These are phyloP conservation scores for Pasiphila rectangulata DNA, from an alignment of 2,888 invertebrate genomes.

Conservation along the genomic window DNA sequence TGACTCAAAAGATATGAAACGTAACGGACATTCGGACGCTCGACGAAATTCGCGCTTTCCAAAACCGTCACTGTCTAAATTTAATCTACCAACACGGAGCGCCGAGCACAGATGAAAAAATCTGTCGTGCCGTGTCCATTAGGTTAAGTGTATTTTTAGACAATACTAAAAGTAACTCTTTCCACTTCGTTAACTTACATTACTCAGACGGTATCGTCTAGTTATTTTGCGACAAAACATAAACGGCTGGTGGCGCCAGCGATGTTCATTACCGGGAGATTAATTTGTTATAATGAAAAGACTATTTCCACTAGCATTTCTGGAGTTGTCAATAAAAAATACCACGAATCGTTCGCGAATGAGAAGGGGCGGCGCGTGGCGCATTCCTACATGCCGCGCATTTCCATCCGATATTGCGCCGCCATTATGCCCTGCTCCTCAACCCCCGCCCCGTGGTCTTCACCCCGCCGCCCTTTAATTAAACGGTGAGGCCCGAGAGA, in stretches of 20 bases:
- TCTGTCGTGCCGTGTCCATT: conserved; percentile 67
- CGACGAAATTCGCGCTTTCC: conserved; percentile 55
- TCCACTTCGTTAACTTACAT: conserved; percentile 46
- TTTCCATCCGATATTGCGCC: conserved; percentile 81
- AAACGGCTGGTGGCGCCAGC: conserved; percentile 23
- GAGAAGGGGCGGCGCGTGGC: conserved; percentile 74
- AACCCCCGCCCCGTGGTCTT: conserved; percentile 53
- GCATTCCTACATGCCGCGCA: conserved; percentile 81
- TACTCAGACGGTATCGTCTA: conserved; percentile 25
- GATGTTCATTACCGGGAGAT: conserved; percentile 30
- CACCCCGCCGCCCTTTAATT: conserved; percentile 78
- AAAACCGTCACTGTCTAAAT: conserved; percentile 67
- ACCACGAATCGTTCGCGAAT: conserved; percentile 77
- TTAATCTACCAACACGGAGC: conserved; percentile 62
- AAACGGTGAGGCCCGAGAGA: conserved; percentile 79
- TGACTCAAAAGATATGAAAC: conserved; percentile 11
- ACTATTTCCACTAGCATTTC: conserved; percentile 66
- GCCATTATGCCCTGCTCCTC: conserved; percentile 77
- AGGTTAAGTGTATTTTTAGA: conserved; percentile 68
- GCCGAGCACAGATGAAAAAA: conserved; percentile 61
- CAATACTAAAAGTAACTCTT: conserved; percentile 37
- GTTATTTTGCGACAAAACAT: conserved; percentile 23
- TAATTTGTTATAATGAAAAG: conserved; percentile 45
- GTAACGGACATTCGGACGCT: conserved; percentile 24
- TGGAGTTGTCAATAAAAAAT: conserved; percentile 80